Evolutionary conservation across 2,888 invertebrate genomes (phyloP), one percentile per base, ranked within the genome.

Genomic region (Dichetophora obliterata): DNA sequence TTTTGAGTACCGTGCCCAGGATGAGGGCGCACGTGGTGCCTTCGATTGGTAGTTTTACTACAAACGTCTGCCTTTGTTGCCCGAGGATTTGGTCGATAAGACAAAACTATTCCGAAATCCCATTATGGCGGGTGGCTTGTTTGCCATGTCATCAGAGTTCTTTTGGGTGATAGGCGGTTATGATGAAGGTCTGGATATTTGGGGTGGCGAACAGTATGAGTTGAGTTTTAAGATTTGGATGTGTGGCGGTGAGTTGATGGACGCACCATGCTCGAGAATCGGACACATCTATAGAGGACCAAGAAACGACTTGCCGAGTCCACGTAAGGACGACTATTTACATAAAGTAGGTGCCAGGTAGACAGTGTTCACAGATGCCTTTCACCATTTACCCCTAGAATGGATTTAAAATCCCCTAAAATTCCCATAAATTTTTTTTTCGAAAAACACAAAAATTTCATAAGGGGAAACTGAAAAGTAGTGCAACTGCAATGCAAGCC

Each of bases 161-260:
- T 99, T 99, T 90, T 98, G 98, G 98, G 96, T 98, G 88, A 90
- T 98, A 57, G 98, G 97, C 1, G 98, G 98, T 0, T 97, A 97
- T 85, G 97, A 97, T 85, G 94, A 94, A 75, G 96, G 96, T 0
- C 90, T 97, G 2, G 96, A 98, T 85, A 98, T 98, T 82, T 98
- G 98, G 98, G 98, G 98, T 27, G 98, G 98, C 0, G 98, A 98
- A 88, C 98, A 98, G 88, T 98, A 98, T 85, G 98, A 98, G 86
- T 91, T 98, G n/a, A 98, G 98, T 79, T 98, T 98, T 86, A 98
- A 98, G 92, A 94, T 86, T 82, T 98, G 98, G 98, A 97, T 97
- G 90, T 98, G 98, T 88, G 96, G 96, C n/a, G 98, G 98, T 0
- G 92, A 93, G 82, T 94, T 98, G 95, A 91, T 95, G 78, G 98